Evolutionary conservation across 1,140 invertebrate species (phyloP).

Genomic region (Acyrthosiphon pisum): DNA sequence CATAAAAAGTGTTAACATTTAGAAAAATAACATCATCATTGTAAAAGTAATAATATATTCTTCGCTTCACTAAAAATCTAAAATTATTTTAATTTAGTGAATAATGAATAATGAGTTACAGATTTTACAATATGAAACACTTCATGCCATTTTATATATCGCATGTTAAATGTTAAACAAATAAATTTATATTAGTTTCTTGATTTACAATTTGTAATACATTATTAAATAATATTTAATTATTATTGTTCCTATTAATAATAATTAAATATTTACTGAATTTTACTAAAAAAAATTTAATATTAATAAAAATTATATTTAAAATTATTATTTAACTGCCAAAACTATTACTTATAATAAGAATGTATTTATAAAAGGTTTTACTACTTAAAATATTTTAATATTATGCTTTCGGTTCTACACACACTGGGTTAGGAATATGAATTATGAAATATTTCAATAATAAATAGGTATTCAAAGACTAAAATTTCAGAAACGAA

Average conservation of each 20-base stretch:
- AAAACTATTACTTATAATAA: neutral
- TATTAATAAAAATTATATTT: neutral
- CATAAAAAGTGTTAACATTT: neutral
- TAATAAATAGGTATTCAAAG: conserved; percentile 15
- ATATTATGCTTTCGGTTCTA: neutral
- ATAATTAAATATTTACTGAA: neutral
- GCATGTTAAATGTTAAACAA: neutral
- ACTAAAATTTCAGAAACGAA: neutral
- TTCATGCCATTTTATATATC: neutral
- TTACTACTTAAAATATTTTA: neutral
- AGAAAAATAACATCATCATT: neutral
- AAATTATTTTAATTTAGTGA: neutral
- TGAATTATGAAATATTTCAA: neutral
- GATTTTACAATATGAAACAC: neutral
- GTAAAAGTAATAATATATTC: neutral
- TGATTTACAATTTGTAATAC: neutral
- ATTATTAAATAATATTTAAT: conserved; percentile 20
- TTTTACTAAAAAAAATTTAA: neutral
- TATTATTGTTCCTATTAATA: conserved; percentile 10
- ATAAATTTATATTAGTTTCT: neutral
- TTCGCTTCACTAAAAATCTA: neutral
- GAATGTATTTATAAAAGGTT: neutral
- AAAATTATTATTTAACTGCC: neutral
- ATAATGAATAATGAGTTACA: conserved; percentile 16
- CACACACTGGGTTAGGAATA: neutral